These are phyloP conservation scores for Eriocheir sinensis DNA, from an alignment of 1,140 invertebrate species.

Conservation along the genomic window DNA sequence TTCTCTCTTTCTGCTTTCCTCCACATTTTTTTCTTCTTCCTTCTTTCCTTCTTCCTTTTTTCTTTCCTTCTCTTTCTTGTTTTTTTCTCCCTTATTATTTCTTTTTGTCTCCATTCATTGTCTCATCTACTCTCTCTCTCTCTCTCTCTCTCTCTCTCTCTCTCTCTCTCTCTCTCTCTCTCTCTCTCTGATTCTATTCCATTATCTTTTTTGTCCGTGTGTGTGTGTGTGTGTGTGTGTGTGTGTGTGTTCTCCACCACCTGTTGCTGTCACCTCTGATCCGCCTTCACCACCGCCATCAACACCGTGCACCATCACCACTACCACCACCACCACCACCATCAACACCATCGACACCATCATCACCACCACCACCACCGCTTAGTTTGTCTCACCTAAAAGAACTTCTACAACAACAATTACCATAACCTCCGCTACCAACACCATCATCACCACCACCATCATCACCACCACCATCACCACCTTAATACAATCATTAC, in stretches of 20 bases:
- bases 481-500: too few relatives aligned
- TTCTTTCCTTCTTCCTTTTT: too few relatives aligned
- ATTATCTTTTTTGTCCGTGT: too few relatives aligned
- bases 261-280: not conserved
- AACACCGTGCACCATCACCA: not conserved
- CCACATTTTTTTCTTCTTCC: too few relatives aligned
- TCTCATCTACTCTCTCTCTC: not conserved
- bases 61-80: too few relatives aligned
- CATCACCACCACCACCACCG: too few relatives aligned
- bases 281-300: not conserved
- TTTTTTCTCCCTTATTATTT: too few relatives aligned
- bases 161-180: slow-evolving; percentile 4
- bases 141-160: slow-evolving; percentile 6
- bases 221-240: too few relatives aligned
- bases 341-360: not conserved
- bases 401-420: too few relatives aligned
- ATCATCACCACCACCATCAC: not conserved
- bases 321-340: not conserved
- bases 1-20: too few relatives aligned
- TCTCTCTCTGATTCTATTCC: not conserved
- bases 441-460: not conserved
- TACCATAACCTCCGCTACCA: not conserved
- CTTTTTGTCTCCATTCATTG: not conserved
- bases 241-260: not conserved
- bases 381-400: too few relatives aligned